These are phyloP conservation scores for Toxotes jaculatrix DNA, from an alignment of 2,113 vertebrate genomes.

Conservation along the genomic window DNA sequence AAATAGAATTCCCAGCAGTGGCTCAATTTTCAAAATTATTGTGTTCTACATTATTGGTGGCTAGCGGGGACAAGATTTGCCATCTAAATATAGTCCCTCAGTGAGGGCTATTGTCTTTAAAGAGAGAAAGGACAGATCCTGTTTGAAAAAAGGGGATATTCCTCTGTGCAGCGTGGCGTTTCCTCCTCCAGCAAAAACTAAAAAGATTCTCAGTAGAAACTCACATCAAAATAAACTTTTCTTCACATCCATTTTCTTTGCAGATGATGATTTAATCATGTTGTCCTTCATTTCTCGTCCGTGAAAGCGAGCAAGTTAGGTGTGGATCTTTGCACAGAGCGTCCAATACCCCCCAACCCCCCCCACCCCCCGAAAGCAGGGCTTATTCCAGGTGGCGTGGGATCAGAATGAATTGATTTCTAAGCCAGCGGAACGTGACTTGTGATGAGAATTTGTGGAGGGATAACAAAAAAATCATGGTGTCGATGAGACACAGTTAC, in stretches of 20 bases:
- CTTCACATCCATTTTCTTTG: slow-evolving; percentile 62
- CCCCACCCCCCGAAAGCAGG: slow-evolving; percentile 41
- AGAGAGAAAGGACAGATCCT: slow-evolving; percentile 63
- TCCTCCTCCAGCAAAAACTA: slow-evolving; percentile 45
- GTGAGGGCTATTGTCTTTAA: slow-evolving; percentile 55
- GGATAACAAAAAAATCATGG: slow-evolving; percentile 66
- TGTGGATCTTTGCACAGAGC: slow-evolving; percentile 53
- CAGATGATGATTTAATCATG: slow-evolving; percentile 61
- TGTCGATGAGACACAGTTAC: slow-evolving; percentile 60
- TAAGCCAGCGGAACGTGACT: slow-evolving; percentile 69
- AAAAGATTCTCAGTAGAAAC: slow-evolving; percentile 44
- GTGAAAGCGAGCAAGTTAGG: slow-evolving; percentile 51
- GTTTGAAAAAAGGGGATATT: slow-evolving; percentile 72
- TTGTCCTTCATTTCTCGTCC: slow-evolving; percentile 69
- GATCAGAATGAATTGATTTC: slow-evolving; percentile 68
- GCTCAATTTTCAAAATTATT: slow-evolving; percentile 67
- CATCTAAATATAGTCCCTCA: slow-evolving; percentile 70
- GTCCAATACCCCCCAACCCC: slow-evolving; percentile 45
- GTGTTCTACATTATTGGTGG: slow-evolving; percentile 70
- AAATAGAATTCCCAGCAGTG: slow-evolving; percentile 74
- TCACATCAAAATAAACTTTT: slow-evolving; percentile 72
- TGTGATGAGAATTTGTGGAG: slow-evolving; percentile 63
- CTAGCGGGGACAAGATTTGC: slow-evolving; percentile 57
- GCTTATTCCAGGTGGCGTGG: slow-evolving; percentile 76
- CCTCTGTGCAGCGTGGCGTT: slow-evolving; percentile 62